Base-by-base conservation (phyloP, 2,888 invertebrate genomes). In the Diaperis boleti region DNA sequence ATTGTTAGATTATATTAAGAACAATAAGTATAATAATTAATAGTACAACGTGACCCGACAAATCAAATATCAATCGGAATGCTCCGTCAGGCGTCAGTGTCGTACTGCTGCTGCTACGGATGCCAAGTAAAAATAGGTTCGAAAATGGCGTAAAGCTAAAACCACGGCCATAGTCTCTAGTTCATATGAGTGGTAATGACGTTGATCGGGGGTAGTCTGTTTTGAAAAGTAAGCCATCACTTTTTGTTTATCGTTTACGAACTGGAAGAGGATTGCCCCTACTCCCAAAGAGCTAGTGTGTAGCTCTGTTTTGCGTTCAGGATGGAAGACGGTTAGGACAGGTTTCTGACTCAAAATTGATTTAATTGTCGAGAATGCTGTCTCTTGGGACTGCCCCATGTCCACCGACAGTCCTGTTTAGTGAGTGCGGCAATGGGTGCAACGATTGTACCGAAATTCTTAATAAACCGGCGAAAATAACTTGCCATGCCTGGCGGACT, bases 381-480 rank as follows among this genome's bases (percentile, higher is more conserved):
- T 8, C 20, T 42, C 20, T 45, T 73, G 67, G 42, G 49, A 50
- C n/a, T 44, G 5, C 10, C 49, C 69, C 72, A 74, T 7, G 14
- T 17, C 62, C 64, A 74, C 17, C 22, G 11, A 3, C 29, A 35
- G 18, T 63, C 31, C 63, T 73, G 71, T 26, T 61, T 65, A 39
- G 65, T 45, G 17, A 74, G 47, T 14, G 64, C 47, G 14, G 65
- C 66, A 10, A 75, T 35, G 1, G 74, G 71, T 22, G 42, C 45
- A 5, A 66, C 68, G 26, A 68, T 68, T 10, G 41, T 11, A 1
- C 69, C 71, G 64, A 69, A 70, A 42, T 68, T 54, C 39, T 70
- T 64, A 7, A 75, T 65, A 44, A 73, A 76, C 54, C 71, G 68
- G 4, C 74, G 66, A 37, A 77, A 77, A 59, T 72, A 72, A 2